Conservation (phyloP, 2,797 vertebrate genomes). For the Calcarius lapponicus region DNA sequence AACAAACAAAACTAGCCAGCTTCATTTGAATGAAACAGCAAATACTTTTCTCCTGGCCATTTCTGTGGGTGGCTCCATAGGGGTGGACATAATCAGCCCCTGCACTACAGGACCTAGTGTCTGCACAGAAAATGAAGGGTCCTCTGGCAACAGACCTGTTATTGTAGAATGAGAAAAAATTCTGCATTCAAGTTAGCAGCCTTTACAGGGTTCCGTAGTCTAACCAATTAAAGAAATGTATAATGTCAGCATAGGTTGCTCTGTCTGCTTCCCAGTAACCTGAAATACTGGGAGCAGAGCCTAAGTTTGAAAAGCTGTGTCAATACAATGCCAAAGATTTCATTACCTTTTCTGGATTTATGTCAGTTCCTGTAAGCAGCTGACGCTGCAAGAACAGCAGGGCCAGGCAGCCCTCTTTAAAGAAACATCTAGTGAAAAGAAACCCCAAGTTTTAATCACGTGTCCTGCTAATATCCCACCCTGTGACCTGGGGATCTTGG, state of each 20-base stretch:
- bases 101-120: neutral
- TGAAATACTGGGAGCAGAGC: accelerated
- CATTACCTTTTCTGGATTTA: neutral
- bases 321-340: neutral
- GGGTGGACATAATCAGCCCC: neutral
- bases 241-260: neutral
- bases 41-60: neutral
- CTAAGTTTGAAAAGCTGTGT: neutral
- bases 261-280: neutral
- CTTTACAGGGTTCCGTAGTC: neutral
- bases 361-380: neutral
- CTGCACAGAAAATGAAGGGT: neutral
- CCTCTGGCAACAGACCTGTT: neutral
- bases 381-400: neutral
- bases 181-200: neutral
- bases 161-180: neutral
- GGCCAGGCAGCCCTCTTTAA: neutral
- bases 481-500: accelerated
- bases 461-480: accelerated
- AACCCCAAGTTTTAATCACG: accelerated
- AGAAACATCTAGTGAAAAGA: neutral
- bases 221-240: neutral
- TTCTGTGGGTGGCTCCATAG: neutral
- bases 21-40: neutral
- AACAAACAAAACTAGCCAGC: neutral